Evolutionary conservation across 2,113 vertebrate genomes (phyloP).

Genomic region (Clarias gariepinus): DNA sequence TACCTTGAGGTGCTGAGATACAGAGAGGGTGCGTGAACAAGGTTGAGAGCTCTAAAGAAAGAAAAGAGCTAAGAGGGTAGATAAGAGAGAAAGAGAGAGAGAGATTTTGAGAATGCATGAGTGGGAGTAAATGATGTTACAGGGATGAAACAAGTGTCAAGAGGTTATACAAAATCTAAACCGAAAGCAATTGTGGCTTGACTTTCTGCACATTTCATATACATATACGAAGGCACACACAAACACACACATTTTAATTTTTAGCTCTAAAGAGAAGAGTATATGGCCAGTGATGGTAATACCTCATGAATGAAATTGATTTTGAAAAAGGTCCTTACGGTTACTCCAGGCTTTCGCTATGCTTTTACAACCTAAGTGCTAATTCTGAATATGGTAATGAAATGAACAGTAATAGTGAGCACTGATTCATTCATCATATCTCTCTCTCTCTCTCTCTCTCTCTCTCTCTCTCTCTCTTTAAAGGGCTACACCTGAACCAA

Average conservation of each 20-base stretch:
- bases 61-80: background rate
- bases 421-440: background rate
- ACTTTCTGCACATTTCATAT: background rate
- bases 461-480: constrained; percentile 8
- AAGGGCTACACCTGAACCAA: constrained; percentile 19
- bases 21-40: background rate
- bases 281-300: background rate
- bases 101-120: no score
- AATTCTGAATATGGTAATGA: background rate
- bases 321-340: background rate
- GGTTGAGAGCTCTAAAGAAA: background rate
- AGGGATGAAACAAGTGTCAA: background rate
- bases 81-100: background rate
- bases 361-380: background rate
- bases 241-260: background rate
- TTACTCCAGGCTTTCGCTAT: background rate
- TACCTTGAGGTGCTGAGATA: constrained; percentile 34
- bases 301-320: background rate
- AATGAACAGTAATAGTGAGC: background rate
- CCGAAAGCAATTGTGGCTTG: background rate
- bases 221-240: background rate
- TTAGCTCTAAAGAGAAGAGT: background rate
- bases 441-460: background rate
- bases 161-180: background rate
- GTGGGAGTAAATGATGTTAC: background rate